Percentiles rank a stretch among this genome's conserved stretches.
phyloP scores from a whole-genome alignment of 1,140 invertebrate species.

The Sarcophaga peregrina region DNA sequence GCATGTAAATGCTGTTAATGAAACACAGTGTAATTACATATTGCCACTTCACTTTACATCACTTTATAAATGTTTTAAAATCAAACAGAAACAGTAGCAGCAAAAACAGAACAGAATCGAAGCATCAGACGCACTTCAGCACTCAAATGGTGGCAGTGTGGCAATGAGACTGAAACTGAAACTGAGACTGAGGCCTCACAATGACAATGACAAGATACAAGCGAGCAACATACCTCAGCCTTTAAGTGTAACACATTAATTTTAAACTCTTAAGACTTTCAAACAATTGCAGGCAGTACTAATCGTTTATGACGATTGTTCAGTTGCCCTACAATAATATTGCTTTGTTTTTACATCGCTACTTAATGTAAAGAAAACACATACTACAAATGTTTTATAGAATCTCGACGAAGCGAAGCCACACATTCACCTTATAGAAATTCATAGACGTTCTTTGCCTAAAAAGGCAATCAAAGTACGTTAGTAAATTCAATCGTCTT shows the following conservation, averaged over 20 bases:
- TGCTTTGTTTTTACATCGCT: no score
- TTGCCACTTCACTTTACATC: constrained; percentile 38
- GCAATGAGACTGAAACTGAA: not conserved
- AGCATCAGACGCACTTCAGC: not conserved
- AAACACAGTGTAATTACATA: constrained; percentile 44
- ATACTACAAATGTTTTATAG: no score
- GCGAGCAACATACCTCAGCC: constrained; percentile 17
- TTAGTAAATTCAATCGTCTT: no score
- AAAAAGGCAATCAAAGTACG: no score
- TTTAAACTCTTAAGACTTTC: not conserved
- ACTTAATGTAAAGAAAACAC: no score
- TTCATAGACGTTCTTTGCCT: no score
- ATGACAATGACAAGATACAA: constrained; percentile 12
- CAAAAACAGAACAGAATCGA: constrained; percentile 19
- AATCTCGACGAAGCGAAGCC: no score
- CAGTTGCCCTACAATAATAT: no score
- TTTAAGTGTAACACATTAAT: constrained; percentile 24
- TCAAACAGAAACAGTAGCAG: not conserved
- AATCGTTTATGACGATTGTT: no score
- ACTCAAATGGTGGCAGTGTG: no score
- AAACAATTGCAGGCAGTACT: no score
- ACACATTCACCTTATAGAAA: no score
- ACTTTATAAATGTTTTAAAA: not conserved
- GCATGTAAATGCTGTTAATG: constrained; percentile 45
- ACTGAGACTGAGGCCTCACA: constrained; percentile 11